Conservation (phyloP, 2,113 vertebrate species). For the Egretta garzetta region DNA sequence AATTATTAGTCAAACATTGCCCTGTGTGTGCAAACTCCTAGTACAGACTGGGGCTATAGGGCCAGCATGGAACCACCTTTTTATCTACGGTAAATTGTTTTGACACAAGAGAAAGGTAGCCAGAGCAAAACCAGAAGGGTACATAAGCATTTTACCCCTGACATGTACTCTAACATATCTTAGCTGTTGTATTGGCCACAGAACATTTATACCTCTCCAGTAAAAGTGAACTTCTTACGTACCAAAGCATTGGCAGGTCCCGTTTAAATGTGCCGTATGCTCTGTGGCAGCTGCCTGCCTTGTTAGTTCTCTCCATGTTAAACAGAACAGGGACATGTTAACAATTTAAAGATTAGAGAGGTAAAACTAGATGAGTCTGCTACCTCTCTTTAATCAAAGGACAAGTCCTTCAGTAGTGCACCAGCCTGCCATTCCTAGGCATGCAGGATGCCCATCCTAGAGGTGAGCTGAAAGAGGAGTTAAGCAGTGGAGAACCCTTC, state of each 20-base stretch:
- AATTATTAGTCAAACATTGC: constrained; percentile 57
- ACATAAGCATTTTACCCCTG: not conserved
- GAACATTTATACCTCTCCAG: not conserved
- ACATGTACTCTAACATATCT: not conserved
- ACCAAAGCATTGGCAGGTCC: not conserved
- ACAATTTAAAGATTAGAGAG: not conserved
- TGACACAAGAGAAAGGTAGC: not conserved
- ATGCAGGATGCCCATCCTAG: not conserved
- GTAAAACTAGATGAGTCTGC: not conserved
- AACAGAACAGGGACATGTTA: not conserved
- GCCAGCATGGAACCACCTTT: not conserved
- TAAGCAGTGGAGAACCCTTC: not conserved
- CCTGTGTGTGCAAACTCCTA: constrained; percentile 17
- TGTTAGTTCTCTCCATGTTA: not conserved
- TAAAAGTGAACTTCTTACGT: not conserved
- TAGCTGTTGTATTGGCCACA: not conserved
- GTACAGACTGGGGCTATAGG: not conserved
- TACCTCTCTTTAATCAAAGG: not conserved
- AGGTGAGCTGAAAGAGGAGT: not conserved
- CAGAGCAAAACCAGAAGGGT: not conserved
- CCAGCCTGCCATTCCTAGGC: not conserved
- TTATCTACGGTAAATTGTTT: not conserved
- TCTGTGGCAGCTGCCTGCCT: not conserved
- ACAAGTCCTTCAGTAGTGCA: not conserved
- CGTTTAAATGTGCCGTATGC: not conserved